Evolutionary conservation across 2,113 vertebrate genomes (phyloP).

Genomic region (Syngnathoides biaculeatus): DNA sequence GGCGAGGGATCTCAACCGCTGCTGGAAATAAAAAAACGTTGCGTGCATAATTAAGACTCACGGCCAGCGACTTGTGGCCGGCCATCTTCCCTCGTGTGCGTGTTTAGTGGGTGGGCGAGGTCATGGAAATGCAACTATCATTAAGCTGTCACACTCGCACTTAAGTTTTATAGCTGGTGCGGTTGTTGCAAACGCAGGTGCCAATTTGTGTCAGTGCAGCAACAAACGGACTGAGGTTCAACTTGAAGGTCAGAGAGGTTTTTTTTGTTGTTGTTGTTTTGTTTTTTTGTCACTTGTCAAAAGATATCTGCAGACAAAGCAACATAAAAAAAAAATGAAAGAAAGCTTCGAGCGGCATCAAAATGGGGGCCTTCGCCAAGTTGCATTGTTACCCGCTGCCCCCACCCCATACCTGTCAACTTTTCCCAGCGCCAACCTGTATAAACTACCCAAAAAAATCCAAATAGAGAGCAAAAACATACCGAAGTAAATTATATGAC

Average conservation of each 20-base stretch:
- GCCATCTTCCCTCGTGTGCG: background rate
- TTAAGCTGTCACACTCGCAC: constrained; percentile 61
- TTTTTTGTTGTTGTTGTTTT: background rate
- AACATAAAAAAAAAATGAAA: background rate
- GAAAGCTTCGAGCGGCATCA: too few species aligned
- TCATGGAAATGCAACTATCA: constrained; percentile 59
- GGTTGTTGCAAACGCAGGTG: constrained; percentile 18
- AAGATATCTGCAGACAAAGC: background rate
- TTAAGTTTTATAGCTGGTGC: constrained; percentile 38
- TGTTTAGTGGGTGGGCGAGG: constrained; percentile 40
- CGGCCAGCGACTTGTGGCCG: constrained; percentile 45
- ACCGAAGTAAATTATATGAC: too few species aligned
- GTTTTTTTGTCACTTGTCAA: background rate
- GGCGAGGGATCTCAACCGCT: constrained; percentile 56
- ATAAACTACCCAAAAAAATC: too few species aligned
- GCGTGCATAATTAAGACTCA: constrained; percentile 23
- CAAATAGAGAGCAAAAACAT: too few species aligned
- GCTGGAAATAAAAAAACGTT: constrained; percentile 33
- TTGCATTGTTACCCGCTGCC: too few species aligned
- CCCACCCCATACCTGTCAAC: too few species aligned
- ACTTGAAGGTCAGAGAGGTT: constrained; percentile 25
- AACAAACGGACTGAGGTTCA: constrained; percentile 40
- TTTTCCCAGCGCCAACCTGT: too few species aligned
- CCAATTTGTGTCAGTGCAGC: constrained; percentile 58
- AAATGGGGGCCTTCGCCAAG: too few species aligned